Conservation (phyloP, 2,797 vertebrate species). For the Sebastes taczanowskii region DNA sequence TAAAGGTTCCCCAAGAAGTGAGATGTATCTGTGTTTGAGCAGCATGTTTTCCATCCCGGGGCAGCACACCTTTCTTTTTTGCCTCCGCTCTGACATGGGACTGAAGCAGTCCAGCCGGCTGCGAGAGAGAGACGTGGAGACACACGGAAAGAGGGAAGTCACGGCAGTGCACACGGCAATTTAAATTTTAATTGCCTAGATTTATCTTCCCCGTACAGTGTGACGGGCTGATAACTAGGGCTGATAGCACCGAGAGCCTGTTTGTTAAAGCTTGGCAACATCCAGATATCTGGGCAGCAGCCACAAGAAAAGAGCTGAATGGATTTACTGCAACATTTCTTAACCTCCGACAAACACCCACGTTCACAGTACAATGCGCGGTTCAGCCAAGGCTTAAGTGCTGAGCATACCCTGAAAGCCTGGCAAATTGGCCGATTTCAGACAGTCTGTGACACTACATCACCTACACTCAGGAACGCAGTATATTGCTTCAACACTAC, state of each 20-base stretch:
- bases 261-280: constrained; percentile 75
- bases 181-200: constrained; percentile 87
- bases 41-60: constrained; percentile 16
- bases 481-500: constrained; percentile 14
- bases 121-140: constrained; percentile 36
- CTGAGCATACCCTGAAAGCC: constrained; percentile 37
- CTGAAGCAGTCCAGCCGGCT: constrained; percentile 25
- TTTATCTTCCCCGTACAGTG: constrained; percentile 82
- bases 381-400: constrained; percentile 54
- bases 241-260: constrained; percentile 77
- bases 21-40: constrained; percentile 33
- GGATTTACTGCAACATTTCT: constrained; percentile 66
- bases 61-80: background rate
- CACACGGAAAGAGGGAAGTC: constrained; percentile 68
- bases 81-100: background rate
- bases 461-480: constrained; percentile 22
- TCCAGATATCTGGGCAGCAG: constrained; percentile 57
- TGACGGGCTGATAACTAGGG: constrained; percentile 82
- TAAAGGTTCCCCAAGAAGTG: background rate
- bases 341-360: constrained; percentile 57
- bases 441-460: constrained; percentile 32
- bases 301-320: constrained; percentile 59
- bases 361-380: constrained; percentile 47
- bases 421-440: constrained; percentile 56
- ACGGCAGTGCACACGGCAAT: constrained; percentile 79